These are phyloP conservation scores for Rhizomys pruinosus DNA, from an alignment of 2,113 vertebrate genomes.

Conservation along the genomic window DNA sequence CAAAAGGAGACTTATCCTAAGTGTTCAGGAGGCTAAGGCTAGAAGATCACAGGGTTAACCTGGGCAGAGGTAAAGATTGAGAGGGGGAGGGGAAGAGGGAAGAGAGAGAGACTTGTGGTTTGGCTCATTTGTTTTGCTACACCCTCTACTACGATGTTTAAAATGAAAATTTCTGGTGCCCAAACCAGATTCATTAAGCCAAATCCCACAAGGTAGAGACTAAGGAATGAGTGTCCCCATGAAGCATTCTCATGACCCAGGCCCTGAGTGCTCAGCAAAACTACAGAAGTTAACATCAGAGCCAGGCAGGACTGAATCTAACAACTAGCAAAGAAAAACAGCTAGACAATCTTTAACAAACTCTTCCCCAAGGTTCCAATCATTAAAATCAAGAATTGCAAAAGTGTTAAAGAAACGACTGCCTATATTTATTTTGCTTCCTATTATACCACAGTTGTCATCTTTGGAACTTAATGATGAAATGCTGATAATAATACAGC, in stretches of 20 bases:
- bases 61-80: background rate
- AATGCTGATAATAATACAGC: background rate
- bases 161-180: constrained; percentile 16
- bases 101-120: background rate
- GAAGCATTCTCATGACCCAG: background rate
- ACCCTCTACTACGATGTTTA: background rate
- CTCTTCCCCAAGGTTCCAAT: constrained; percentile 20
- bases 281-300: background rate
- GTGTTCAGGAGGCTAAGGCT: background rate
- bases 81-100: background rate
- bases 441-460: background rate
- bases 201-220: background rate
- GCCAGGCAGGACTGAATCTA: background rate
- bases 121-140: constrained; percentile 13
- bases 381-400: background rate
- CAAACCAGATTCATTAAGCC: background rate
- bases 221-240: background rate
- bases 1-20: background rate
- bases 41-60: background rate
- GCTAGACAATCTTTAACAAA: background rate
- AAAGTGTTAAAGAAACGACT: background rate
- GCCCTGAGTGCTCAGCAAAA: background rate
- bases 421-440: constrained; percentile 21
- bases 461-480: constrained; percentile 1
- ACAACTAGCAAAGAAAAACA: constrained; percentile 26